Conservation (phyloP, 2,797 vertebrate species). For the Thripadectes ignobilis region DNA sequence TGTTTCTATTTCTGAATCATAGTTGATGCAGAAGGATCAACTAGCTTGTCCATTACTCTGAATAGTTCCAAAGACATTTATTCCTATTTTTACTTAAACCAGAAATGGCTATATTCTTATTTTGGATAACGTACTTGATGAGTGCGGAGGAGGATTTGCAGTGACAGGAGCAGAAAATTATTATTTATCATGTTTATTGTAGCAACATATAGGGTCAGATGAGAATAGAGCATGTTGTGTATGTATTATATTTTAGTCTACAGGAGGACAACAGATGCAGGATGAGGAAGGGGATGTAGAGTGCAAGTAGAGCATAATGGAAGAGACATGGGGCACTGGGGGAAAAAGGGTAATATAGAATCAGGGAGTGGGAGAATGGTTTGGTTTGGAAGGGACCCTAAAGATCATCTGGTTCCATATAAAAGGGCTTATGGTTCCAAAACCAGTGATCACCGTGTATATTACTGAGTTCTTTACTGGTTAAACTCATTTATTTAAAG, state of each 20-base stretch:
- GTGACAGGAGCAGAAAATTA: background rate
- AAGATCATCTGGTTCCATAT: background rate
- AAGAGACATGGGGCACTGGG: background rate
- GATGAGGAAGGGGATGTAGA: background rate
- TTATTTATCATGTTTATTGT: background rate
- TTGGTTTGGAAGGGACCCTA: background rate
- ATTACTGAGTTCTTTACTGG: background rate
- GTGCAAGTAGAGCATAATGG: background rate
- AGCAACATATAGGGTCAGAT: background rate
- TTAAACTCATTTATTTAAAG: background rate
- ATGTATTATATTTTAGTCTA: background rate
- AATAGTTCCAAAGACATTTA: background rate
- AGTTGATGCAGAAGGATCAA: background rate
- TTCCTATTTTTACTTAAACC: background rate
- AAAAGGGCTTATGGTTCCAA: background rate
- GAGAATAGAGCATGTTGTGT: fast-evolving
- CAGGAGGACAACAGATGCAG: background rate
- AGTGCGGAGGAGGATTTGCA: background rate
- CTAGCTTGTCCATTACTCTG: background rate
- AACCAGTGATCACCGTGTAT: background rate
- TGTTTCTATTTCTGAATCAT: background rate
- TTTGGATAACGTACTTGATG: background rate
- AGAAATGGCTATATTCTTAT: background rate
- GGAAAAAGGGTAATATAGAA: background rate
- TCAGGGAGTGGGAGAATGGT: background rate